Base-by-base conservation (phyloP, 2,888 invertebrate genomes). In the Copidosoma aretas region DNA sequence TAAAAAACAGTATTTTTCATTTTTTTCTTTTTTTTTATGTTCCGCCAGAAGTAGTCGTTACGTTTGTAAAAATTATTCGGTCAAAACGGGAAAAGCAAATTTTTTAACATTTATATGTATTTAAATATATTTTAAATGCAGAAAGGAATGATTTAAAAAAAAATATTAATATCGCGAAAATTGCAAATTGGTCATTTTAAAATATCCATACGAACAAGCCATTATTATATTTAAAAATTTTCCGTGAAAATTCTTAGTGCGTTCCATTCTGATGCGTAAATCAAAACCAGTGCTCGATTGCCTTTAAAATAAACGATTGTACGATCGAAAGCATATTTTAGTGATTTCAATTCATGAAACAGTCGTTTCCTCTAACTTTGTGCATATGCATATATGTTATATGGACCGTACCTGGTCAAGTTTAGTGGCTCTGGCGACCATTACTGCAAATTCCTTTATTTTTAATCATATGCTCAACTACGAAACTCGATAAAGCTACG, bases 301-400 rank as follows among this genome's bases (percentile, higher is more conserved):
- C 43, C 15, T 12, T 46, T 46, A 15, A 46, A 14, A 60, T 32
- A 32, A 51, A 19, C 15, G 32, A 19, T 49, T 59, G 5, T n/a
- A 15, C 39, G 57, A 53, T 63, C 10, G 5, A 39, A 19, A 17
- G 39, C 60, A 60, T 32, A 53, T 43, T 25, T 43, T 46, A 14
- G 43, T 46, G 32, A 54, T 43, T 41, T 51, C 19, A 51, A 49
- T 60, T 51, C 52, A 21, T 41, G 14, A 46, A 22, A 52, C 24
- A 54, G 52, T 46, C 60, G 43, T 21, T 56, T 53, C 61, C 39
- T n/a, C 41, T 49, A 51, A 64, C 22, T 65, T 70, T 66, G 66
- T 66, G 65, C 69, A 66, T 58, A 22, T 3, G 62, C 54, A 70
- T 57, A 3, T 58, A 63, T 58, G 22, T 59, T 19, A 69, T 2